Percentiles rank a stretch among this genome's conserved stretches.
Conservation (phyloP, 1,140 invertebrate genomes). For the Drosophila grimshawi region DNA sequence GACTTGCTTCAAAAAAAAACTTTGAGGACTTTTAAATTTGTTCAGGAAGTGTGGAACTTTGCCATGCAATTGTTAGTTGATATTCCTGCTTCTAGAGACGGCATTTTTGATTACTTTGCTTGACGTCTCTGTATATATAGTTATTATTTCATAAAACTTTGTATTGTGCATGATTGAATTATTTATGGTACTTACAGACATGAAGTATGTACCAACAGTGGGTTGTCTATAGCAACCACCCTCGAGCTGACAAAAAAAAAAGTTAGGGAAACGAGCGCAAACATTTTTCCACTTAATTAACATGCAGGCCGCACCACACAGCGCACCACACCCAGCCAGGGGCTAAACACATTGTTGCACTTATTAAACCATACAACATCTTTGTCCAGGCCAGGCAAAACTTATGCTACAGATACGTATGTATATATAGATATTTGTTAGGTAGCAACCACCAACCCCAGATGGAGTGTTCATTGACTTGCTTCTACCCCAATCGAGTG, state of each 20-base stretch:
- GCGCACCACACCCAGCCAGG: conserved; percentile 22
- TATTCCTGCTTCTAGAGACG: background rate
- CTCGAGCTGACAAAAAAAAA: conserved; percentile 8
- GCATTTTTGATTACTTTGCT: background rate
- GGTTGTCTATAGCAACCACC: conserved; percentile 10
- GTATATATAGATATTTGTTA: background rate
- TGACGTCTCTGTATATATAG: conserved; percentile 34
- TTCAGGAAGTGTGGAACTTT: background rate
- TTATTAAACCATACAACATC: conserved; percentile 68
- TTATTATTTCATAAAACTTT: conserved; percentile 38
- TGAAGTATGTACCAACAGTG: conserved; percentile 1
- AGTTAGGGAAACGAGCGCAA: conserved; percentile 12
- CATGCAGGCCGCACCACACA: conserved; percentile 55
- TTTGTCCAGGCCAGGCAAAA: conserved; percentile 19
- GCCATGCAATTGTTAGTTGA: background rate
- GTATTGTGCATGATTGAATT: conserved; percentile 42
- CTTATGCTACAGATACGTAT: conserved; percentile 5
- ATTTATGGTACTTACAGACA: conserved; percentile 41
- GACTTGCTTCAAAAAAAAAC: conserved; percentile 11
- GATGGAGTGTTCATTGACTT: conserved; percentile 34
- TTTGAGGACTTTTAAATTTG: conserved; percentile 15
- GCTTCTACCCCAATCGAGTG: background rate
- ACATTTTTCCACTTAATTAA: conserved; percentile 75
- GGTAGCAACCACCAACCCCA: conserved; percentile 23
- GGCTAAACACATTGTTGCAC: conserved; percentile 73